These are phyloP conservation scores for Volucella zonaria DNA, from an alignment of 2,888 invertebrate species.

Conservation along the genomic window DNA sequence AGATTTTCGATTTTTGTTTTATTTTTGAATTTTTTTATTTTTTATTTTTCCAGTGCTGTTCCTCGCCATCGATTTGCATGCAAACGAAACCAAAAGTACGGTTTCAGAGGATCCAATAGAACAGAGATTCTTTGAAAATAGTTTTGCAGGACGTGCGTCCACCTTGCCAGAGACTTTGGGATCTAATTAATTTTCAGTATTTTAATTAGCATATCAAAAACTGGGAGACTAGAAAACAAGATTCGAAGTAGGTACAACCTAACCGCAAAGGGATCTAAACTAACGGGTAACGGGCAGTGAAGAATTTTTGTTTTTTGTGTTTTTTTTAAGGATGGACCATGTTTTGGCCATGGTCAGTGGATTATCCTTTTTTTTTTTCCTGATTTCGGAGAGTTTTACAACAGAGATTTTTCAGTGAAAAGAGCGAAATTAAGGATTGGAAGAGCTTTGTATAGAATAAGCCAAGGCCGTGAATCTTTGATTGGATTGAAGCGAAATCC, in stretches of 20 bases:
- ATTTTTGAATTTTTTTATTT: slow-evolving; percentile 29
- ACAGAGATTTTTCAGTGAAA: too few relatives aligned
- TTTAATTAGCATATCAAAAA: slow-evolving; percentile 64
- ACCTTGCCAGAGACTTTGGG: slow-evolving; percentile 29
- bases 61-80: slow-evolving; percentile 58
- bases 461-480: too few relatives aligned
- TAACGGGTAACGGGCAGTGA: too few relatives aligned
- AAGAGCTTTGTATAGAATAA: too few relatives aligned
- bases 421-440: too few relatives aligned
- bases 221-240: background rate
- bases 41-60: background rate
- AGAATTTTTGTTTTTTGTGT: background rate
- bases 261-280: too few relatives aligned
- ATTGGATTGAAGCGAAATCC: too few relatives aligned
- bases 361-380: background rate
- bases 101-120: slow-evolving; percentile 15
- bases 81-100: slow-evolving; percentile 58
- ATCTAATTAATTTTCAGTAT: slow-evolving; percentile 70
- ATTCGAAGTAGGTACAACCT: background rate
- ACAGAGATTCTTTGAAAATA: slow-evolving; percentile 49
- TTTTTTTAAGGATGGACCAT: slow-evolving; percentile 32
- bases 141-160: slow-evolving; percentile 45
- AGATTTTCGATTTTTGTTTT: too few relatives aligned
- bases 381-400: too few relatives aligned
- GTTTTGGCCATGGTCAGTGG: slow-evolving; percentile 60